Evolutionary conservation across 2,113 vertebrate species (phyloP), one percentile per base, ranked within the genome.

Genomic region (Thamnaconus septentrionalis): DNA sequence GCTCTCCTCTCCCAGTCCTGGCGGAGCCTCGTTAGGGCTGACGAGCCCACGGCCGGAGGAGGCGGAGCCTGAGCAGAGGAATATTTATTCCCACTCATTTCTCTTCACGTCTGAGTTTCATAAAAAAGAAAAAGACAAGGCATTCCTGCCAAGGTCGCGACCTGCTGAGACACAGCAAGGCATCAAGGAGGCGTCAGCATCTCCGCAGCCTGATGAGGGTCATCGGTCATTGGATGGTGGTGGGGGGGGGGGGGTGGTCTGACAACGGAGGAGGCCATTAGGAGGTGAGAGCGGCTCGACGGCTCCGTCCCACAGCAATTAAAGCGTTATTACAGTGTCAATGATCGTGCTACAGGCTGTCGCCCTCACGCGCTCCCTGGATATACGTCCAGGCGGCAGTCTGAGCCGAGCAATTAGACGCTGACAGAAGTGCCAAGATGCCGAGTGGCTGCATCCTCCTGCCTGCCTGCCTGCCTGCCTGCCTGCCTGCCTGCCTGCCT

Each of bases 321-420:
- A 87, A 80, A 78, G 48, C 49, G 62, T 81, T 78, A 87, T 83
- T 83, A 83, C 70, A 79, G 64, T 62, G 79, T 82, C 76, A 77
- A 55, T 69, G 78, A 69, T 71, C 50, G 62, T 66, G 69, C 71
- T 80, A 44, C 63, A 76, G 71, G 73, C 70, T 64, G 69, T 78
- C 78, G 64, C 66, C 46, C 69, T 51, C 5, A 0, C 64, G 39
- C 61, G 11, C 60, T 66, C 75, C 71, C 75, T 5, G 5, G 78
- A 80, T 75, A 59, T 64, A 66, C 60, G 73, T 60, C 63, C 41
- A 69, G 56, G 63, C 73, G 76, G 69, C 74, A 75, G 71, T 80
- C 73, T 76, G 64, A 83, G 75, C 63, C 53, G 52, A 69, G 78
- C 78, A 85, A 81, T 82, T 82, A 83, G 60, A 70, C 65, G 71